Conservation (phyloP, 2,888 invertebrate genomes). For the Pachycephus smyrnensis region DNA sequence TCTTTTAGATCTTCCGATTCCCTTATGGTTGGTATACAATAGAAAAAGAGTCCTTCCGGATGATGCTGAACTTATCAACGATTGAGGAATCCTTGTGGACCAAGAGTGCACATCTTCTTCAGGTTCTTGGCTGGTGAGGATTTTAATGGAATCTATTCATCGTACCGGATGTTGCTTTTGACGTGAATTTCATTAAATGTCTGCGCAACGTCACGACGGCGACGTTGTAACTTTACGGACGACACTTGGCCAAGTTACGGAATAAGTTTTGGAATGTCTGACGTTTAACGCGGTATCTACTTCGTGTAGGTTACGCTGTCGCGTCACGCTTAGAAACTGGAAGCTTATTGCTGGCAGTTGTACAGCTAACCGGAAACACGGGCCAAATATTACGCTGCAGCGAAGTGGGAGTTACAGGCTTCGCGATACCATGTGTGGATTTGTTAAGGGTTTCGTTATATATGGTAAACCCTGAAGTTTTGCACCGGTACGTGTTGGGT, state of each 20-base stretch:
- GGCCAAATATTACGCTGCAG: background rate
- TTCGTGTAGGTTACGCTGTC: background rate
- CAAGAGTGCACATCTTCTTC: background rate
- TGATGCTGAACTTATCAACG: background rate
- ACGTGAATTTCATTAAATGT: background rate
- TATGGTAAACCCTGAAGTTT: background rate
- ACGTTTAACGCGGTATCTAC: background rate
- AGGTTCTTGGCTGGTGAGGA: background rate
- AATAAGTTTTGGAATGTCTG: background rate
- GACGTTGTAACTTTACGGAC: background rate
- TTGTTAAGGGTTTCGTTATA: background rate
- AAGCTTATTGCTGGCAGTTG: background rate
- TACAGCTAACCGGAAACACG: background rate
- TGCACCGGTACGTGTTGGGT: background rate
- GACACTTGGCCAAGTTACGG: background rate
- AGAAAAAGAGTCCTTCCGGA: background rate
- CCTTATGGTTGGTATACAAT: background rate
- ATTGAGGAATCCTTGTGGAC: background rate
- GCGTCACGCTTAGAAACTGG: background rate
- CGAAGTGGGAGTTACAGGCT: background rate
- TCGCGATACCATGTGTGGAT: background rate
- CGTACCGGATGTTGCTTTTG: background rate
- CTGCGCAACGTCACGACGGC: background rate
- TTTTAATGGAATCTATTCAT: background rate
- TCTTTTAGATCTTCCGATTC: background rate